Conservation (phyloP, 2,797 vertebrate genomes). For the Ciconia nigra region DNA sequence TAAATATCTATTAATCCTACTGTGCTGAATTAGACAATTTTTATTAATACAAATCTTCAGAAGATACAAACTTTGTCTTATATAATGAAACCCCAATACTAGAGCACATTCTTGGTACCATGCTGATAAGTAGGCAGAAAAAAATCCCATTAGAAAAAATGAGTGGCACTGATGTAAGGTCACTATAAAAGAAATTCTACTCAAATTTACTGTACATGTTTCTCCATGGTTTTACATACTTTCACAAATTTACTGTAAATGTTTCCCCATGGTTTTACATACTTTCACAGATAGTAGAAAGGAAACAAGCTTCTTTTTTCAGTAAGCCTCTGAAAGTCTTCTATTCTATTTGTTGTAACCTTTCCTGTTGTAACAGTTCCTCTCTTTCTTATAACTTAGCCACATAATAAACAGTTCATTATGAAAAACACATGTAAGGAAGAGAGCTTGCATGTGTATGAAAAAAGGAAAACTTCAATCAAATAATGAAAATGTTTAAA, state of each 20-base stretch:
- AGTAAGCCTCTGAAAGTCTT: not conserved
- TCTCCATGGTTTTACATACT: not conserved
- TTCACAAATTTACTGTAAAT: not conserved
- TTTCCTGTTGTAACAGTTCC: not conserved
- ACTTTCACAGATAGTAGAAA: not conserved
- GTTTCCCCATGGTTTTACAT: not conserved
- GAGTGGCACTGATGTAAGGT: not conserved
- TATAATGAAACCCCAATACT: not conserved
- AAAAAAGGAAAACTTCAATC: not conserved
- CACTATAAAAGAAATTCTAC: not conserved
- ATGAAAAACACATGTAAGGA: not conserved
- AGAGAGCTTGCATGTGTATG: accelerated
- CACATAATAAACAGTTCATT: not conserved
- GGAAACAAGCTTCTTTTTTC: not conserved
- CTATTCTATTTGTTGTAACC: not conserved
- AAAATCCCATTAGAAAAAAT: not conserved
- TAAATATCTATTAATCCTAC: not conserved
- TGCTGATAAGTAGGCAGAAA: not conserved
- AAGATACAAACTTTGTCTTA: not conserved
- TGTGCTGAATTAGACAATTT: not conserved
- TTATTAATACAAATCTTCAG: not conserved
- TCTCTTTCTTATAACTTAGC: not conserved
- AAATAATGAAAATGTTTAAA: not conserved
- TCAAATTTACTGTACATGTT: not conserved
- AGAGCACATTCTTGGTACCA: not conserved